Evolutionary conservation across 2,888 invertebrate species (phyloP), one percentile per base, ranked within the genome.

Genomic region (Watsonalla cultraria): DNA sequence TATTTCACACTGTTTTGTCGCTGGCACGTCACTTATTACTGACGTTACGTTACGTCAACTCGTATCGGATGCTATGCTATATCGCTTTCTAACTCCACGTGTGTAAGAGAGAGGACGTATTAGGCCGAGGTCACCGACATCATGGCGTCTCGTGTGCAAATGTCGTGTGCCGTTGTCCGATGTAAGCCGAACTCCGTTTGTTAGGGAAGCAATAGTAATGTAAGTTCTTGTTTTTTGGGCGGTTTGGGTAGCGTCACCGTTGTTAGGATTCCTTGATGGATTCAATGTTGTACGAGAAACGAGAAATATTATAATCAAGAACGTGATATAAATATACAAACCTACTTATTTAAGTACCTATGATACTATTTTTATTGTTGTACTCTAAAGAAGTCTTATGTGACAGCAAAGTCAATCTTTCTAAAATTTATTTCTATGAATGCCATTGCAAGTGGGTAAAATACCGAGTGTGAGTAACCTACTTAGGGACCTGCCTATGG

Each of bases 61-160:
- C 82, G 85, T 74, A 78, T 76, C 85, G 86, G 42, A 37, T 11
- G 42, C 42, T 74, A 74, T 66, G 53, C 69, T 65, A 54, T 77
- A 57, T 51, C 49, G 46, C 69, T 54, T 13, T 80, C 61, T 56
- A 54, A 51, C 45, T 5, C 6, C 6, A 14, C 33, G 47, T 13
- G 56, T 42, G 42, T 51, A 62, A 81, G 46, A 58, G 76, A 70
- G 80, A 77, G 47, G 52, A 56, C 57, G 51, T 42, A 57, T 55
- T 52, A 54, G 47, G 51, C 51, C 69, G 77, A 80, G 86, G 83
- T 82, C 82, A 78, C 76, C 74, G 79, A 79, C 80, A 76, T 77
- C 67, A 66, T 65, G 57, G 60, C 68, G 65, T 66, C 57, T 62
- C 67, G 68, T 60, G 59, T 72, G 62, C 53, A 55, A 42, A 62